Base-by-base conservation (phyloP, 2,888 invertebrate species). In the Adelognathus sp. region DNA sequence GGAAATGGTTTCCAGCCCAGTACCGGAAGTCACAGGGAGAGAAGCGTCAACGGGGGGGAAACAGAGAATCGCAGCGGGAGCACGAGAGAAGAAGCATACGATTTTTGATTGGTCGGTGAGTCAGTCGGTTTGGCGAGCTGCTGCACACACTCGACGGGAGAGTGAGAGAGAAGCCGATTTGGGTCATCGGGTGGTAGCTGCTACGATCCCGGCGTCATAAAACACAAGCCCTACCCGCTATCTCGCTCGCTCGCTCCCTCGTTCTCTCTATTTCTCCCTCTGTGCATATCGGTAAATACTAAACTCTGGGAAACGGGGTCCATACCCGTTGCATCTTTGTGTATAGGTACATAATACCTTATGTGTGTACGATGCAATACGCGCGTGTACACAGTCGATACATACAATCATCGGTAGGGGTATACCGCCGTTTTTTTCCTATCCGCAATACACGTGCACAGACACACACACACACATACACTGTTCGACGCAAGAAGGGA, bases 181-280 rank as follows among this genome's bases (percentile, higher is more conserved):
- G 72, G 76, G 74, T 79, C 79, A 76, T 79, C 79, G 79, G 67
- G 56, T 71, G 79, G 67, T 46, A 72, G 71, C 66, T 76, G 71
- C 66, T 76, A 58, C 69, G 71, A 76, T 69, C 69, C 63, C 58
- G 56, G 69, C 50, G 69, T 63, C 69, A 73, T 78, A 78, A 78
- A 78, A 78, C 69, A 69, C 73, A 69, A 73, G 58, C 73, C 16
- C 73, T 63, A 41, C 61, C 61, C 75, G 56, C 29, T 36, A 29
- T 58, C 46, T 60, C 33, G 18, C 73, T 39, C 31, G 58, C 61
- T 67, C 36, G 21, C 52, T 58, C 50, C 31, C 41, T 60, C 50
- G 63, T 60, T 52, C 54, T 64, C 16, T 44, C 27, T 7, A 41
- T 46, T 27, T 21, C 21, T 52, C 21, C 18, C 36, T 56, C 11